Evolutionary conservation across 2,797 vertebrate genomes (phyloP).

Genomic region (Betta splendens): DNA sequence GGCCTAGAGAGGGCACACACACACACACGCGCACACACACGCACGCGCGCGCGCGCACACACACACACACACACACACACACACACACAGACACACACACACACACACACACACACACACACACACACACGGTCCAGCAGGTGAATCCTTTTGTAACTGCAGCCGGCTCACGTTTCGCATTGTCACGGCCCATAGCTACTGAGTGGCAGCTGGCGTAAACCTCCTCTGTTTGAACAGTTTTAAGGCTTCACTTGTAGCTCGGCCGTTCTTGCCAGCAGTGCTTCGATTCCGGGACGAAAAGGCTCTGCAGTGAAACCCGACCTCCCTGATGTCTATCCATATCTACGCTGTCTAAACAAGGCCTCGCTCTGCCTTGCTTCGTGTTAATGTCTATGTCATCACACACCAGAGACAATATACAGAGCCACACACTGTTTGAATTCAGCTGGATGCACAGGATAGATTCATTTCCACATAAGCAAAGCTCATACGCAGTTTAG

Average conservation of each 20-base stretch:
- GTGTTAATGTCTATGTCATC: slow-evolving; percentile 37
- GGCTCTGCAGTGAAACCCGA: slow-evolving; percentile 38
- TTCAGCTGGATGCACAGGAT: slow-evolving; percentile 32
- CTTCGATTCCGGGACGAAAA: slow-evolving; percentile 47
- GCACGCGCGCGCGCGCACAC: too few species aligned
- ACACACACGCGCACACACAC: slow-evolving; percentile 44
- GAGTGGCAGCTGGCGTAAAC: slow-evolving; percentile 22
- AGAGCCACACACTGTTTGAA: slow-evolving; percentile 33
- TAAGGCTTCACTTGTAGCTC: slow-evolving; percentile 16
- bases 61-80: slow-evolving; percentile 49
- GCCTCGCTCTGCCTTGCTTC: slow-evolving; percentile 44
- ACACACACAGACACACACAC: too few species aligned
- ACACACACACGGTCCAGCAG: slow-evolving; percentile 11
- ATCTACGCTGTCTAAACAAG: slow-evolving; percentile 62
- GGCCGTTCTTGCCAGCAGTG: slow-evolving; percentile 16
- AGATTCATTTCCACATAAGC: slow-evolving; percentile 23
- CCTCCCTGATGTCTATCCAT: slow-evolving; percentile 29
- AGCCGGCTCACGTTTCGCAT: slow-evolving; percentile 28
- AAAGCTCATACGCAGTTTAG: too few species aligned
- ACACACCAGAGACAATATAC: slow-evolving; percentile 42
- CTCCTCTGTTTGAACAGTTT: slow-evolving; percentile 27
- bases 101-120: slow-evolving; percentile 47
- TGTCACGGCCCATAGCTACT: slow-evolving; percentile 9
- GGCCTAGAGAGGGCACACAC: slow-evolving; percentile 62
- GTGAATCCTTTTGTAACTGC: slow-evolving; percentile 17